Conservation (phyloP, 2,113 vertebrate species). For the Glaucidium brasilianum region DNA sequence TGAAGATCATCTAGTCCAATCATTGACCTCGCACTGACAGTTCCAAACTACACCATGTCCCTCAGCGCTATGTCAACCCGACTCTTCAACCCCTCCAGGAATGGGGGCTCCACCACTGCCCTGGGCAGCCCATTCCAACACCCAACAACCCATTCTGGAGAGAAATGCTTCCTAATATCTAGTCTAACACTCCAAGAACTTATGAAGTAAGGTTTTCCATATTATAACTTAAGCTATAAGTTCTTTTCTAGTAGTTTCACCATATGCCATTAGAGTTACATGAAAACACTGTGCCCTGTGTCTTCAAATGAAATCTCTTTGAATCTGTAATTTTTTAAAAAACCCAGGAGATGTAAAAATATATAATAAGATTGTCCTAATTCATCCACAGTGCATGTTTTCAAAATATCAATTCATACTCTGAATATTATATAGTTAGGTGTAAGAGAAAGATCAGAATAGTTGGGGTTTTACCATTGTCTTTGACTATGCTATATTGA, state of each 20-base stretch:
- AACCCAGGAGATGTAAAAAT: not conserved
- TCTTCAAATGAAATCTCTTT: not conserved
- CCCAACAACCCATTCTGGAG: too few species aligned
- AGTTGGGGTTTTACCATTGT: not conserved
- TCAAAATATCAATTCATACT: not conserved
- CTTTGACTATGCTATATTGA: not conserved
- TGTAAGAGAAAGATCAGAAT: slow-evolving; percentile 2
- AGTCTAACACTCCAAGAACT: not conserved
- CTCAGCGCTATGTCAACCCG: too few species aligned
- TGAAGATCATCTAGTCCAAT: too few species aligned
- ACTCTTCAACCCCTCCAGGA: too few species aligned
- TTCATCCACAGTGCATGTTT: not conserved
- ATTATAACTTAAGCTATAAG: not conserved
- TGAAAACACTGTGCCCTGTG: not conserved
- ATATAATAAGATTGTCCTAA: not conserved
- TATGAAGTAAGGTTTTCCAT: not conserved
- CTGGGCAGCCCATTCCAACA: too few species aligned
- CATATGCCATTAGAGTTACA: not conserved
- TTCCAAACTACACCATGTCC: too few species aligned
- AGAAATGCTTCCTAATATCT: too few species aligned
- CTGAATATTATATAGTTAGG: not conserved
- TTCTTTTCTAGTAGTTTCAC: not conserved
- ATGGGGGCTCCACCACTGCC: too few species aligned
- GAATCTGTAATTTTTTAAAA: not conserved
- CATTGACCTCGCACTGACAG: too few species aligned